phyloP scores from a whole-genome alignment of 2,113 vertebrate species.

The Paedocypris sp. region DNA sequence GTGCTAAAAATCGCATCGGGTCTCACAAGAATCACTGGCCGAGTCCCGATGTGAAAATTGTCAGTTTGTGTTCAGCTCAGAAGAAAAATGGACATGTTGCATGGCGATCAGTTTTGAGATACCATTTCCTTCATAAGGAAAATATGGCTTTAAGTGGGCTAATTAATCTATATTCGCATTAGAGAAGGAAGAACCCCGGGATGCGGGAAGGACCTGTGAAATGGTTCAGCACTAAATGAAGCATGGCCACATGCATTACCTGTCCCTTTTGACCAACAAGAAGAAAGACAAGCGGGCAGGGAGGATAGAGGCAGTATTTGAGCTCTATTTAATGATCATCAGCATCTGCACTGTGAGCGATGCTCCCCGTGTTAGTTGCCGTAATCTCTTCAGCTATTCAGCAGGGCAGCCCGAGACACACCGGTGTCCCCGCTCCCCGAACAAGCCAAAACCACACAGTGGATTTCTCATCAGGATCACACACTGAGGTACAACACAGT shows the following conservation, averaged over 20 bases:
- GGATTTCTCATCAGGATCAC: constrained; percentile 49
- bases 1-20: constrained; percentile 16
- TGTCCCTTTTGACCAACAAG: constrained; percentile 21
- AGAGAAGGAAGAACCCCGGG: not conserved
- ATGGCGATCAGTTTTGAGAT: not conserved
- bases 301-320: constrained; percentile 15
- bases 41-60: not conserved
- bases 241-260: constrained; percentile 11
- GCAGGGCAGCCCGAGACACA: constrained; percentile 23
- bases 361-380: constrained; percentile 2
- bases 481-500: constrained; percentile 21
- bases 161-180: constrained; percentile 27
- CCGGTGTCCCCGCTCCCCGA: constrained; percentile 24
- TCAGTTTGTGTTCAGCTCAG: not conserved
- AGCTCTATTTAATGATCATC: constrained; percentile 20
- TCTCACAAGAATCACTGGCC: constrained; percentile 35
- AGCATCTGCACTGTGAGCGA: constrained; percentile 9
- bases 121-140: not conserved
- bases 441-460: constrained; percentile 32
- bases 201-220: constrained; percentile 15
- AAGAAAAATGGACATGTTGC: not conserved
- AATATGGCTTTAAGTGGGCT: constrained; percentile 12
- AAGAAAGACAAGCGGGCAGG: constrained; percentile 13
- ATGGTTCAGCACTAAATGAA: constrained; percentile 30
- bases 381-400: constrained; percentile 18